Conservation (phyloP, 1,140 invertebrate species). For the Agraylea sexmaculata region DNA sequence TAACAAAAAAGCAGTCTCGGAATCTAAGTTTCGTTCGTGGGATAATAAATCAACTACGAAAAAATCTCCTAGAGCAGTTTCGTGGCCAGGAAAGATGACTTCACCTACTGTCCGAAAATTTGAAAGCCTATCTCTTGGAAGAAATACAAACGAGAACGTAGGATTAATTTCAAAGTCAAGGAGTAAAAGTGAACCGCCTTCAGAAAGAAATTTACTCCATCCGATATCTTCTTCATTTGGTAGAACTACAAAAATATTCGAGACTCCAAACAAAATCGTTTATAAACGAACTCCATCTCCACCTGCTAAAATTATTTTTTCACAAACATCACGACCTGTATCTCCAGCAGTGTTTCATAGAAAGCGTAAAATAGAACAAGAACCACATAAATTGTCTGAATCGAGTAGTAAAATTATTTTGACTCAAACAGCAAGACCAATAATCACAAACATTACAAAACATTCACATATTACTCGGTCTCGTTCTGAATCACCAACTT, state of each 20-base stretch:
- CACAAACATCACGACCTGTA: slow-evolving; percentile 29
- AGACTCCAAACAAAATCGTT: slow-evolving; percentile 21
- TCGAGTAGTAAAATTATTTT: slow-evolving; percentile 27
- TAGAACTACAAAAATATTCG: slow-evolving; percentile 11
- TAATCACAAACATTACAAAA: slow-evolving; percentile 18
- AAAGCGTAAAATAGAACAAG: slow-evolving; percentile 18
- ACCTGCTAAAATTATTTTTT: slow-evolving; percentile 29
- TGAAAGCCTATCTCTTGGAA: slow-evolving; percentile 26
- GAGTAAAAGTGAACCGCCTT: slow-evolving; percentile 43
- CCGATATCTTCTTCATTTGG: slow-evolving; percentile 31
- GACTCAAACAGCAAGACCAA: slow-evolving; percentile 22
- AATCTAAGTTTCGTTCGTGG: slow-evolving; percentile 57
- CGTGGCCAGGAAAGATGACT: slow-evolving; percentile 36
- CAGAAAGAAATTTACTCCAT: slow-evolving; percentile 36
- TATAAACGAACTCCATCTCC: slow-evolving; percentile 24
- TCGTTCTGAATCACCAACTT: slow-evolving; percentile 17
- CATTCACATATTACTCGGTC: slow-evolving; percentile 8
- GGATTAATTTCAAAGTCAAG: slow-evolving; percentile 27
- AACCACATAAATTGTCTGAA: slow-evolving; percentile 20
- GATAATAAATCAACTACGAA: slow-evolving; percentile 38
- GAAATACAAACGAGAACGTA: slow-evolving; percentile 19
- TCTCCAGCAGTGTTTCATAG: slow-evolving; percentile 25
- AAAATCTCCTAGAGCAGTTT: slow-evolving; percentile 31
- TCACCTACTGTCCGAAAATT: slow-evolving; percentile 25
- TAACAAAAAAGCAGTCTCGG: slow-evolving; percentile 55